These are phyloP conservation scores for Caenorhabditis sp. DNA, from an alignment of 2,888 invertebrate genomes.

Conservation along the genomic window DNA sequence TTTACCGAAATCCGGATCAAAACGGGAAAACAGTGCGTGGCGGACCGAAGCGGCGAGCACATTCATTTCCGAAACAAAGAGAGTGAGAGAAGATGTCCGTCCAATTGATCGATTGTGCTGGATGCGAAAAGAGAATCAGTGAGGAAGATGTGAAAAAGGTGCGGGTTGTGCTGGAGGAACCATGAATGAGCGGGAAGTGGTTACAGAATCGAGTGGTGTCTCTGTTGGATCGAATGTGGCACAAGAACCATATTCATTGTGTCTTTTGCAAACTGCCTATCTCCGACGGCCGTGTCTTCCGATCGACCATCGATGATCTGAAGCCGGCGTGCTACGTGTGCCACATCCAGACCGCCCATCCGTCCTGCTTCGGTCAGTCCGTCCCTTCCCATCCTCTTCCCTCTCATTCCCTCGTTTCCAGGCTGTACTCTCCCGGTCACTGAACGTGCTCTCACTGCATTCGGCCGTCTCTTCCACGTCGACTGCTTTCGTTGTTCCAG, in stretches of 20 bases:
- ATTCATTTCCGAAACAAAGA: not conserved
- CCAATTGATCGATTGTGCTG: conserved; percentile 34
- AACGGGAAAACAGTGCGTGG: conserved; percentile 8
- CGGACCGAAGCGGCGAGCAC: not conserved
- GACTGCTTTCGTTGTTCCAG: conserved; percentile 40
- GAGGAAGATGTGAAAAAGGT: conserved; percentile 34
- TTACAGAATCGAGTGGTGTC: conserved; percentile 30
- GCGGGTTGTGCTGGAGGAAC: not conserved
- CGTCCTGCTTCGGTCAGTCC: conserved; percentile 27
- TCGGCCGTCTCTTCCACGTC: conserved; percentile 30
- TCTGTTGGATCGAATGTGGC: conserved; percentile 37
- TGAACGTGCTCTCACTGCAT: conserved; percentile 25
- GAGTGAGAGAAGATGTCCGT: conserved; percentile 6
- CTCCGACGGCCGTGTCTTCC: conserved; percentile 19
- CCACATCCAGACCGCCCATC: conserved; percentile 34
- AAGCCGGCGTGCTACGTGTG: conserved; percentile 42
- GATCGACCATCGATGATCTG: conserved; percentile 2
- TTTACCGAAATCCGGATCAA: conserved; percentile 9
- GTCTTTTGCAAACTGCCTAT: conserved; percentile 38
- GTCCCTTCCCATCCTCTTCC: too few relatives aligned
- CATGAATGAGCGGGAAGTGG: not conserved
- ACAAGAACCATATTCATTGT: conserved; percentile 37
- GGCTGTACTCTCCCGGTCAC: conserved; percentile 21
- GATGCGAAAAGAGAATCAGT: conserved; percentile 23
- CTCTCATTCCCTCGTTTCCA: conserved; percentile 1